Evolutionary conservation across 2,888 invertebrate genomes (phyloP), one percentile per base, ranked within the genome.

Genomic region (Encarsia formosa): DNA sequence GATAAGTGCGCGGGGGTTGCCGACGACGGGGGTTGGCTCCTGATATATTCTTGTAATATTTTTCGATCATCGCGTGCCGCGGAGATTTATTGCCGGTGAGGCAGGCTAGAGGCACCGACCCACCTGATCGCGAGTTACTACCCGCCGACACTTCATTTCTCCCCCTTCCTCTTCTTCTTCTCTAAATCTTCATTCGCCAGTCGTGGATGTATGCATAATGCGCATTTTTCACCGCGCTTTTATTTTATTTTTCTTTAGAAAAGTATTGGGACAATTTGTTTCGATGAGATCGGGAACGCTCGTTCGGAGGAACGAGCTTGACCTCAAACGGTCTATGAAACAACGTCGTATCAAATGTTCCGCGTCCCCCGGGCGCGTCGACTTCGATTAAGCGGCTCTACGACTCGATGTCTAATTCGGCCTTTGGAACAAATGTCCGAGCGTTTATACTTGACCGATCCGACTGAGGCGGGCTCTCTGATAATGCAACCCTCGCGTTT

Each of bases 31-130:
- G n/a, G n/a, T n/a, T n/a, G n/a, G n/a, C n/a, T n/a, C 61, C 67
- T 73, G 73, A 73, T 73, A 73, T 73, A 73, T 73, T 71, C 68
- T 69, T 65, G 72, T 67, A 73, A 73, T 73, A 73, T 73, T 73
- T 73, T 72, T 73, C 73, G 73, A 73, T 73, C 73, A 73, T 73
- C 73, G 70, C 73, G 72, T 71, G 71, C 70, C 66, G 65, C 65
- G 66, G 66, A 69, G 71, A 73, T 73, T 73, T 73, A 73, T 73
- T 66, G 58, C 62, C 57, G 57, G 59, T 56, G 62, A 50, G 60
- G 53, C 52, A 50, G 50, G 38, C 39, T 20, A 48, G 53, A 58
- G 54, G 59, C 54, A 54, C 59, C 54, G 54, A 63, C 62, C 71
- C 69, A 73, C 71, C 71, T 73, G 73, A 73, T 72, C 70, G 67